Base-by-base conservation (phyloP, 2,113 vertebrate genomes). In the Elanus axillaris region DNA sequence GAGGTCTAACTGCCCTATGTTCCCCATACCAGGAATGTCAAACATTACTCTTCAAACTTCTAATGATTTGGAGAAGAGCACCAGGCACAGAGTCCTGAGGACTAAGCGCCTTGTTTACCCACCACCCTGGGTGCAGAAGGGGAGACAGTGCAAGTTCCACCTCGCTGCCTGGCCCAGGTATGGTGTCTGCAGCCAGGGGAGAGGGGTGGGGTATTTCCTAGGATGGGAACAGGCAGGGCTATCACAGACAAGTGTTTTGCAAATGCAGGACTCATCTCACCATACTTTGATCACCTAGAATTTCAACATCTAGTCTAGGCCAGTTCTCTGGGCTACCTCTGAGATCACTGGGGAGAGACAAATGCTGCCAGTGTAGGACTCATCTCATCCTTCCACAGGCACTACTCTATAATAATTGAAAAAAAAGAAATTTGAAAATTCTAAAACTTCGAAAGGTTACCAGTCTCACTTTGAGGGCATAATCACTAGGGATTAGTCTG, bases 121-220 rank as follows among this genome's bases (percentile, higher is more conserved):
- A 32, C 23, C 45, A 52, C 11, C 0, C 0, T 4, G 16, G 34
- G 11, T 43, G 17, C 4, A 0, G 52, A 84, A 6, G 10, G 19
- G 48, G 8, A 67, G 31, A 16, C 9, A 16, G 18, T 3, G 10
- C 34, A 42, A 31, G 22, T 52, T 82, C 88, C 82, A n/a, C 45
- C 66, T 52, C 60, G 36, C 42, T 86, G 48, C 38, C 42, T 69
- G 80, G 50, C 20, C 34, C 5, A 3, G 18, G 19, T 15, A 18
- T 3, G 9, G n/a, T 34, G 3, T 27, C 31, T 5, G 4, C 40
- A 86, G 43, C 66, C 68, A 42, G 27, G 27, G 34, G 17, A 76
- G 23, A 19, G 13, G 9, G 20, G 15, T 80, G 13, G 6, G 18
- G 31, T 3, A 40, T 32, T 43, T 75, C 36, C 32, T 19, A 23